Evolutionary conservation across 1,140 invertebrate species (phyloP).

Genomic region (Cepaea nemoralis): DNA sequence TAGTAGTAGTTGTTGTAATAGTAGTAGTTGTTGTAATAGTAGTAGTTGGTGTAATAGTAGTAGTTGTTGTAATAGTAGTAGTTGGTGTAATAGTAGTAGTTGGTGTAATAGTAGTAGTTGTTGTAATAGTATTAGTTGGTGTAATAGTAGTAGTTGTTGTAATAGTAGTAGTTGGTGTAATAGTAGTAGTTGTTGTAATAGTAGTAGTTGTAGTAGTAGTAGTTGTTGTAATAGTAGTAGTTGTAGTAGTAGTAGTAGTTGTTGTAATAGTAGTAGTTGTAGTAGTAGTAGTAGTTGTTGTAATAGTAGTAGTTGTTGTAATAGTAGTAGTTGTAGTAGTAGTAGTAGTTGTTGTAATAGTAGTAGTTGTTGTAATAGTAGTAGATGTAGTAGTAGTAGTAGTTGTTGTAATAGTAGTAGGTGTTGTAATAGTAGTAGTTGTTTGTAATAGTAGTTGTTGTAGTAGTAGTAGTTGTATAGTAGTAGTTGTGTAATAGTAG

Average conservation of each 20-base stretch:
- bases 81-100: no score
- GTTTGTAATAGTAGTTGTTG: background rate
- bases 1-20: no score
- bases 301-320: background rate
- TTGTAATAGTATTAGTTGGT: no score
- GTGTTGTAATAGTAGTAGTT: background rate
- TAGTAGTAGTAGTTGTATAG: background rate
- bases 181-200: no score
- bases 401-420: conserved; percentile 5
- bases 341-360: background rate
- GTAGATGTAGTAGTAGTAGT: background rate
- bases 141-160: no score
- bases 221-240: background rate
- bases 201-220: no score
- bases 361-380: background rate
- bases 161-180: no score
- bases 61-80: no score
- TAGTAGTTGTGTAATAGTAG: no score
- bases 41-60: no score
- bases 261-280: background rate
- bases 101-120: no score
- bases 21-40: no score
- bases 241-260: background rate
- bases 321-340: conserved; percentile 6
- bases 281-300: conserved; percentile 6